phyloP scores from a whole-genome alignment of 2,888 invertebrate species.

The Folsomia manolachei region DNA sequence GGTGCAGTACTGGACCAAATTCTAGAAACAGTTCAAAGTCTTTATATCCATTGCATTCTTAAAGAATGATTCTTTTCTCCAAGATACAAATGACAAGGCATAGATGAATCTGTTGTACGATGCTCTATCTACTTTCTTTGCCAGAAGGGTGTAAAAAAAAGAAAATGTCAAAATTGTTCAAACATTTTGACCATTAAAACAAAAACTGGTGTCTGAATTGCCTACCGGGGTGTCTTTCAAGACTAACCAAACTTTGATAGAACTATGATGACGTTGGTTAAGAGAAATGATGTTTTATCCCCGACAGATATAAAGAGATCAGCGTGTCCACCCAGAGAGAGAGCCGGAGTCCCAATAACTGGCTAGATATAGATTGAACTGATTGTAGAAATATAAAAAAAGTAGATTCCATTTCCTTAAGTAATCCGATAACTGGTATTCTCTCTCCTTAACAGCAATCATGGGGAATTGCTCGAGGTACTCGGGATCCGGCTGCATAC shows the following conservation, averaged over 20 bases:
- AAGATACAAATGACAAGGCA: not conserved
- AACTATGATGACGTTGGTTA: not conserved
- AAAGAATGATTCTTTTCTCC: no score
- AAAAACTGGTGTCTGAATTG: not conserved
- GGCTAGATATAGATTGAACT: not conserved
- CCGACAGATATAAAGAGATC: slow-evolving; percentile 5
- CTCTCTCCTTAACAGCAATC: slow-evolving; percentile 36
- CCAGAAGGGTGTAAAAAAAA: not conserved
- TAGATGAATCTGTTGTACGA: not conserved
- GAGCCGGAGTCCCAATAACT: no score
- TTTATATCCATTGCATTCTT: not conserved
- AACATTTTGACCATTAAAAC: not conserved
- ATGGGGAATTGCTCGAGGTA: slow-evolving; percentile 50
- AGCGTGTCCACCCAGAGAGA: slow-evolving; percentile 14
- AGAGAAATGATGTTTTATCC: slow-evolving; percentile 18
- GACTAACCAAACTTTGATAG: not conserved
- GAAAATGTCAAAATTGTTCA: slow-evolving; percentile 4
- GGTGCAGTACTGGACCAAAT: not conserved
- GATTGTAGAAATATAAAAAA: slow-evolving; percentile 11
- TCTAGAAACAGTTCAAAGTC: not conserved
- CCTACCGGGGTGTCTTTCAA: not conserved
- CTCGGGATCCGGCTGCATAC: slow-evolving; percentile 76
- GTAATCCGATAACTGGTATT: slow-evolving; percentile 22
- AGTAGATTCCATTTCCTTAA: slow-evolving; percentile 20
- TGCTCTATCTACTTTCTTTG: not conserved